These are phyloP conservation scores for Neotoma lepida DNA, from an alignment of 2,113 vertebrate species.

Conservation along the genomic window DNA sequence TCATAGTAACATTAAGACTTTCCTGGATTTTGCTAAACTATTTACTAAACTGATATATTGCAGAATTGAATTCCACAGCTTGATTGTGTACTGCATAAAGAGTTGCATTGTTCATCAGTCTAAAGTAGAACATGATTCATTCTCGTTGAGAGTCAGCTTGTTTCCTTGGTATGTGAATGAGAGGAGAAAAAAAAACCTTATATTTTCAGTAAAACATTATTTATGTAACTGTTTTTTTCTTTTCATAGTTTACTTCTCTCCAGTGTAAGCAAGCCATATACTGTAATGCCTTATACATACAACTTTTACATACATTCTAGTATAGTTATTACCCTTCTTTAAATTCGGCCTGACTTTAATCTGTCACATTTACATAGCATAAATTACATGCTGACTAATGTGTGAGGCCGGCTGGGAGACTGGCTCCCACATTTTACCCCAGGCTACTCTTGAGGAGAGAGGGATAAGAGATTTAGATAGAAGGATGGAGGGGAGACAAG, in stretches of 20 bases:
- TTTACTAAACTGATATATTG: constrained; percentile 77
- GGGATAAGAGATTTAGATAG: too few relatives aligned
- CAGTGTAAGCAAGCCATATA: constrained; percentile 65
- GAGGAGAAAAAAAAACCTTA: constrained; percentile 63
- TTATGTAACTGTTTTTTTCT: constrained; percentile 67
- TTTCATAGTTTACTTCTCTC: constrained; percentile 67
- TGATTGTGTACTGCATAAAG: constrained; percentile 72
- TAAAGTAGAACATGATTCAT: constrained; percentile 70
- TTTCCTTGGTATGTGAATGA: constrained; percentile 54
- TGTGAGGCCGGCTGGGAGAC: too few relatives aligned
- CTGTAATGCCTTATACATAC: constrained; percentile 60
- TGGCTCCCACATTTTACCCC: too few relatives aligned
- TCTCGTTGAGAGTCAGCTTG: constrained; percentile 68
- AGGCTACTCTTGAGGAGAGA: too few relatives aligned
- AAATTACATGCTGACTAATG: constrained; percentile 60
- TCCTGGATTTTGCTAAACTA: constrained; percentile 75
- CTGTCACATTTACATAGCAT: constrained; percentile 62
- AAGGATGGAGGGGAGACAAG: too few relatives aligned
- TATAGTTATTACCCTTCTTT: constrained; percentile 61
- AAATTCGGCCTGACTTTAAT: constrained; percentile 71
- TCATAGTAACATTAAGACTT: constrained; percentile 76
- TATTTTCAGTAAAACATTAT: constrained; percentile 76
- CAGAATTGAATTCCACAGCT: constrained; percentile 71
- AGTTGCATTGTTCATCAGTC: constrained; percentile 67
- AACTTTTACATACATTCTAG: constrained; percentile 65